These are phyloP conservation scores for Trachymyrmex septentrionalis DNA, from an alignment of 1,140 invertebrate genomes.

Conservation along the genomic window DNA sequence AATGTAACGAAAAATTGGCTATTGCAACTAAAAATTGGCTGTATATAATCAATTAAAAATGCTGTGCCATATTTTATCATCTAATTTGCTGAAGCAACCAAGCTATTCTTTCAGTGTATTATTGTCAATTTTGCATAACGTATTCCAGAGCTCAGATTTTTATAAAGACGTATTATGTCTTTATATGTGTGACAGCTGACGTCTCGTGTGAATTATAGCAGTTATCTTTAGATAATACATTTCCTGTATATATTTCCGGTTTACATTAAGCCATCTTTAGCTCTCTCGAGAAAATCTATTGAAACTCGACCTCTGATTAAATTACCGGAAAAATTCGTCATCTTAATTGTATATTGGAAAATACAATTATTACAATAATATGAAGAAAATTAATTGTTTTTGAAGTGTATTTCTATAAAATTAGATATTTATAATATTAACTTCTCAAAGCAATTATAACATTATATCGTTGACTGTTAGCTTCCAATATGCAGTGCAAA, in stretches of 20 bases:
- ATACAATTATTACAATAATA: background rate
- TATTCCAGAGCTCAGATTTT: conserved; percentile 3
- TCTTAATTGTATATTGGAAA: background rate
- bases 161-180: conserved; percentile 10
- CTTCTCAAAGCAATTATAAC: background rate
- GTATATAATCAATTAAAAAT: too few relatives aligned
- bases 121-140: conserved; percentile 43
- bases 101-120: background rate
- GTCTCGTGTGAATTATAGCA: conserved; percentile 6
- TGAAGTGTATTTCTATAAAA: background rate
- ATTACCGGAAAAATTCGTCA: background rate
- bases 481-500: too few relatives aligned
- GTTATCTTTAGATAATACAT: background rate
- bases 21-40: too few relatives aligned
- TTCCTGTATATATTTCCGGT: background rate
- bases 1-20: too few relatives aligned
- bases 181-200: background rate
- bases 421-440: background rate
- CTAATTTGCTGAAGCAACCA: too few relatives aligned
- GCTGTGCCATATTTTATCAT: too few relatives aligned
- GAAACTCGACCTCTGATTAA: background rate
- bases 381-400: background rate
- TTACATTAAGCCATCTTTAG: background rate
- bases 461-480: too few relatives aligned
- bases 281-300: background rate